phyloP scores from a whole-genome alignment of 37 sponge, comb jelly and placozoan species.

The Aphrocallistes beatrix region DNA sequence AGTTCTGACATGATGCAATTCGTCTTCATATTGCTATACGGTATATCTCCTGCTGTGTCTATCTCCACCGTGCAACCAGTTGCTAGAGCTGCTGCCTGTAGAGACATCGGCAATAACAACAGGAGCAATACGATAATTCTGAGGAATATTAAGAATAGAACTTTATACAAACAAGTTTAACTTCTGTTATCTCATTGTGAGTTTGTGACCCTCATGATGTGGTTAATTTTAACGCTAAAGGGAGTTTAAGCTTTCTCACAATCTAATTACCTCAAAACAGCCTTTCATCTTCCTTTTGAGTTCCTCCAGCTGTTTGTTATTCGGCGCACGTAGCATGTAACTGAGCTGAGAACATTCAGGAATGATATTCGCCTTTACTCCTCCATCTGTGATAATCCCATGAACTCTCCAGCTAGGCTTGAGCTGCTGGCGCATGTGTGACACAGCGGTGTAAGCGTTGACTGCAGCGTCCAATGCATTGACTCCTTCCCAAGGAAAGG shows the following conservation, averaged over 20 bases:
- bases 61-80: constrained; percentile 57
- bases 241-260: too few species aligned
- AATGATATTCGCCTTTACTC: constrained; percentile 65
- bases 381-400: constrained; percentile 68
- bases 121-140: too few species aligned
- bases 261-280: constrained; percentile 36
- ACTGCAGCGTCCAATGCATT: constrained; percentile 93
- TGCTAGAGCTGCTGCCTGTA: constrained; percentile 53
- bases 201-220: too few species aligned
- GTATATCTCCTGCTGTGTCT: not conserved
- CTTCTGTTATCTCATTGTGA: too few species aligned
- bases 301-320: constrained; percentile 28
- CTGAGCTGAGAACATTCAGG: constrained; percentile 40
- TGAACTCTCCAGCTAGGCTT: constrained; percentile 78
- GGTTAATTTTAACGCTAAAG: too few species aligned
- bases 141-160: too few species aligned
- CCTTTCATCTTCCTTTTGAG: constrained; percentile 28
- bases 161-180: too few species aligned
- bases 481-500: constrained; percentile 63
- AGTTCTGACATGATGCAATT: constrained; percentile 32
- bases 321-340: constrained; percentile 49
- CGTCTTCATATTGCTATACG: constrained; percentile 37
- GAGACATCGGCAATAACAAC: too few species aligned
- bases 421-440: constrained; percentile 69
- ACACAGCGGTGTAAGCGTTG: constrained; percentile 65